Evolutionary conservation across 2,113 vertebrate species (phyloP), one percentile per base, ranked within the genome.

Genomic region (Cyprinodon brontotheroides): DNA sequence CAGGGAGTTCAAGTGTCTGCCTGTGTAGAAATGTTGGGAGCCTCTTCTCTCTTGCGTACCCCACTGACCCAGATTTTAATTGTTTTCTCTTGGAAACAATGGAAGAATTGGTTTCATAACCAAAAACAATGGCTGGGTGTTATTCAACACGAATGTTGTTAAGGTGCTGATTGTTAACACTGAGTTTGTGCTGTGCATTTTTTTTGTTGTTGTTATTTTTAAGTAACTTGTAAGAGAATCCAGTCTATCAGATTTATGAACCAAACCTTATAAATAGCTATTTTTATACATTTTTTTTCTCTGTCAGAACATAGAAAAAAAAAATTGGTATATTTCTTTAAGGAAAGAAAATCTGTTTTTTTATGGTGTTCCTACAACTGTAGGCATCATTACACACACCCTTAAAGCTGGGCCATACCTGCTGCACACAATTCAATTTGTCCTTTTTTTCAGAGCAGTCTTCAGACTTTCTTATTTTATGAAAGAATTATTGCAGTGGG

Each of bases 61-160:
- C 92, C 91, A 93, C 89, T 94, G 93, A 94, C 94, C 94, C 92
- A 94, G 80, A 92, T 95, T 93, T 93, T 90, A 93, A 94, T 95
- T 95, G 93, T 94, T 92, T 91, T 87, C 90, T 59, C 48, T 17
- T 61, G 60, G 79, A 92, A 86, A 94, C 94, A 94, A 94, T 94
- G 78, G 91, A 74, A 83, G 76, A 83, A 88, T 87, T 89, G 89
- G 90, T 94, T 93, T 93, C 88, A 89, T 94, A 92, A 93, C 83
- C 61, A 71, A 86, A 91, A 81, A 94, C 89, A 93, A 93, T 93
- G 91, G 89, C 90, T 93, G 93, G 84, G 91, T 92, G 90, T 92
- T 90, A 88, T 90, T 91, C 89, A 91, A 81, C 89, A 82, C 43
- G 74, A 89, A 80, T 87, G 90, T 91, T 89, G 78, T 83, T 76